Percentiles rank a stretch among this genome's conserved stretches.
Evolutionary conservation across 2,113 vertebrate species (phyloP).

Genomic region (Laticauda laticaudata): DNA sequence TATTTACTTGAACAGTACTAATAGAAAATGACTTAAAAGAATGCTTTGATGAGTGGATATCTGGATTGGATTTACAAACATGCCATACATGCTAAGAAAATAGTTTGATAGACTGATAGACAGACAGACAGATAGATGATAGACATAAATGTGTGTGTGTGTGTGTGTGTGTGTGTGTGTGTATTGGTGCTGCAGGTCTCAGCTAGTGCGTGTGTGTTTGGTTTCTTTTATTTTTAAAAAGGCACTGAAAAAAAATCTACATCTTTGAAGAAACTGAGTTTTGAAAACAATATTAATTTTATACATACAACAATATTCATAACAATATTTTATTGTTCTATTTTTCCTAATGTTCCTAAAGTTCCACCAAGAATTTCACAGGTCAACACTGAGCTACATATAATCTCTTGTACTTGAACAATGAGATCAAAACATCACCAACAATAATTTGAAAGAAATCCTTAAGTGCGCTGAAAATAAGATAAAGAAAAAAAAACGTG

Average conservation of each 20-base stretch:
- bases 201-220: too few species aligned
- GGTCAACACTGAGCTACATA: neutral
- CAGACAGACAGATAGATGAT: too few species aligned
- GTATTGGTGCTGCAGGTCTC: too few species aligned
- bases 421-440: neutral
- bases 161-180: too few species aligned
- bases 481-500: neutral
- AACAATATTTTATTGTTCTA: neutral
- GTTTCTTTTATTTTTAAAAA: too few species aligned
- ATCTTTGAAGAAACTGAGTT: too few species aligned
- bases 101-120: neutral
- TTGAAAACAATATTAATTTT: too few species aligned
- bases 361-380: neutral
- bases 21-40: neutral
- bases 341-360: neutral
- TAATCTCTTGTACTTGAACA: neutral
- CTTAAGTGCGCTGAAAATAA: neutral
- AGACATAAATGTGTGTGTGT: too few species aligned
- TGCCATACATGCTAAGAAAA: neutral
- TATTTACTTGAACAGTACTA: neutral
- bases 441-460: neutral
- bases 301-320: too few species aligned
- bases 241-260: too few species aligned
- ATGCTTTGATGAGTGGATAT: neutral
- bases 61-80: neutral